Conservation (phyloP, 2,113 vertebrate genomes). For the Marcusenius ussheri region DNA sequence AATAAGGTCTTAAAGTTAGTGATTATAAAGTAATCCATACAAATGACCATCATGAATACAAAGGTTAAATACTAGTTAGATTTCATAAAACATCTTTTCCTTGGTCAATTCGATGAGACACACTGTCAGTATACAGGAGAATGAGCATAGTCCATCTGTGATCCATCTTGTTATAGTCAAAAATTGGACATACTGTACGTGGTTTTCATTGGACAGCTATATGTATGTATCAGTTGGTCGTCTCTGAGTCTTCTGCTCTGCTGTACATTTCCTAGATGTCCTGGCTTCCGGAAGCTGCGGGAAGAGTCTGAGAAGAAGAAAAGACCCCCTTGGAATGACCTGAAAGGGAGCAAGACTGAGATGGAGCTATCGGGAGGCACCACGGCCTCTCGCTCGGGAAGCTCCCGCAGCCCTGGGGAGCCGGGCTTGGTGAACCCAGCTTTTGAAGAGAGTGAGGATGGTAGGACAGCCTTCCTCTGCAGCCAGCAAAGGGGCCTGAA, state of each 20-base stretch:
- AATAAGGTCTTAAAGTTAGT: not conserved
- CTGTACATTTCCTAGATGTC: slow-evolving; percentile 60
- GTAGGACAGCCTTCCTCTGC: slow-evolving; percentile 47
- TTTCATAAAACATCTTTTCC: not conserved
- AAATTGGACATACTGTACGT: not conserved
- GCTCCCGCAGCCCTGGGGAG: slow-evolving; percentile 52
- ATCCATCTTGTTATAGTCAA: not conserved
- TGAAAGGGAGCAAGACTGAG: slow-evolving; percentile 58
- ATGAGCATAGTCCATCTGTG: not conserved
- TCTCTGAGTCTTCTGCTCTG: not conserved
- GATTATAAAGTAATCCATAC: not conserved
- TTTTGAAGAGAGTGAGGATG: slow-evolving; percentile 82
- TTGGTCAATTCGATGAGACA: not conserved
- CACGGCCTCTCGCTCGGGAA: slow-evolving; percentile 34
- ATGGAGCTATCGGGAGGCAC: slow-evolving; percentile 57
- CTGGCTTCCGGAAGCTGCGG: slow-evolving; percentile 69
- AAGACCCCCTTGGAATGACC: slow-evolving; percentile 61
- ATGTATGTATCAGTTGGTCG: not conserved
- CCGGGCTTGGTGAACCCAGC: slow-evolving; percentile 81
- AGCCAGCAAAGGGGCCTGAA: not conserved
- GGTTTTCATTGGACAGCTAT: not conserved
- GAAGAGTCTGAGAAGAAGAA: slow-evolving; percentile 69
- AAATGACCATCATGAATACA: not conserved
- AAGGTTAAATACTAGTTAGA: not conserved
- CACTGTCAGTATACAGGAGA: not conserved